Conservation (phyloP, 2,888 invertebrate genomes). For the Blastobasis adustella region DNA sequence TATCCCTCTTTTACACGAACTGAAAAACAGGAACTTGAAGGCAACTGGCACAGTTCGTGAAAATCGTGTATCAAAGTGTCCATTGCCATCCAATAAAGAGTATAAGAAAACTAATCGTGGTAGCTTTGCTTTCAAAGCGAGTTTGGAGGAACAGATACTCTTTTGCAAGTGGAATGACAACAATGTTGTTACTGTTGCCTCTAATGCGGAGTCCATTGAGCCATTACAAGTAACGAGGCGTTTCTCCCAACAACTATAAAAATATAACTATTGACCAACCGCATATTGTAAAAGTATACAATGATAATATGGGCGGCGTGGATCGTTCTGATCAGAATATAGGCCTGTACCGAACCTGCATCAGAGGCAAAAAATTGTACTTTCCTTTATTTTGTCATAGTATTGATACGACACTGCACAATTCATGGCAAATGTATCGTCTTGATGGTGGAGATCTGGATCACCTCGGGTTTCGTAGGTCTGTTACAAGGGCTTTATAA, state of each 20-base stretch:
- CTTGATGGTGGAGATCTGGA: background rate
- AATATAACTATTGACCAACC: conserved; percentile 3
- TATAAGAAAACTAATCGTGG: background rate
- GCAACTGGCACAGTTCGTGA: background rate
- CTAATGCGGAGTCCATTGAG: background rate
- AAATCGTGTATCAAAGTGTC: background rate
- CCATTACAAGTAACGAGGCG: conserved; percentile 1
- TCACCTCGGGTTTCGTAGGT: background rate
- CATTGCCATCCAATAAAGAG: background rate
- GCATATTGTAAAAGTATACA: conserved; percentile 1
- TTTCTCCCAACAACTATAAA: conserved; percentile 1
- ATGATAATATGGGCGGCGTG: conserved; percentile 1
- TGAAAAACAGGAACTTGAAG: background rate
- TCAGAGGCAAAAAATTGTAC: background rate
- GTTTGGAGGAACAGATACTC: background rate
- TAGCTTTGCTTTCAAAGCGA: background rate
- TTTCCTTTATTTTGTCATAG: background rate
- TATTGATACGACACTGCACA: background rate
- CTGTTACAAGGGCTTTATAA: background rate
- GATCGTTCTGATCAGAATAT: conserved; percentile 2
- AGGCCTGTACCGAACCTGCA: background rate
- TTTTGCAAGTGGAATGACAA: background rate
- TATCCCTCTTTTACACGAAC: background rate
- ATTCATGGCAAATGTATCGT: background rate
- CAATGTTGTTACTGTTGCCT: background rate